A percentile compares a stretch with the other conserved stretches of the same genome.
phyloP scores from a whole-genome alignment of 1,140 invertebrate genomes.

The Anoplolepis gracilipes region DNA sequence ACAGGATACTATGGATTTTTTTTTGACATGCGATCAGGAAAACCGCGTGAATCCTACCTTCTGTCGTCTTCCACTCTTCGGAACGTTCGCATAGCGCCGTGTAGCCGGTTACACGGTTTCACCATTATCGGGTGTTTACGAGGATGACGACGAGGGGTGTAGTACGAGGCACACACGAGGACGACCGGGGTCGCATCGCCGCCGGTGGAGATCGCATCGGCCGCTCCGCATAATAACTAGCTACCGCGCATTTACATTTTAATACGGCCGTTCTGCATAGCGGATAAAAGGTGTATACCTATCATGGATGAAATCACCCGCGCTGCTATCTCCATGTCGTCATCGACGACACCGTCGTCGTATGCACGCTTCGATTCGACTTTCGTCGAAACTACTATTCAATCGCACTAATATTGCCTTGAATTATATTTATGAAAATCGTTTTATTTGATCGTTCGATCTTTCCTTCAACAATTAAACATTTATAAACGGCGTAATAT shows the following conservation, averaged over 20 bases:
- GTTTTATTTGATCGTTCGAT: neutral
- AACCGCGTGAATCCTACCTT: neutral
- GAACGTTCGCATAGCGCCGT: conserved; percentile 45
- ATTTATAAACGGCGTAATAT: neutral
- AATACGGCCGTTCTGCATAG: conserved; percentile 77
- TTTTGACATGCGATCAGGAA: conserved; percentile 60
- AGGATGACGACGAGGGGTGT: conserved; percentile 63
- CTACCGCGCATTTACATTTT: conserved; percentile 79
- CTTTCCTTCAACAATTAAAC: neutral
- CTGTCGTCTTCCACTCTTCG: conserved; percentile 27
- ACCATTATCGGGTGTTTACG: conserved; percentile 80
- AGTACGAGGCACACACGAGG: conserved; percentile 68
- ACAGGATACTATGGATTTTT: conserved; percentile 36
- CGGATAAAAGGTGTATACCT: conserved; percentile 69
- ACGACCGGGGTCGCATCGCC: conserved; percentile 70
- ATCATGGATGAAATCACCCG: conserved; percentile 70
- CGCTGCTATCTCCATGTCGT: conserved; percentile 47
- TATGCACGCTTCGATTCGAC: neutral
- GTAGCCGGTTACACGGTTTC: conserved; percentile 76
- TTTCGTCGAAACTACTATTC: conserved; percentile 44
- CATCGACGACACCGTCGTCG: conserved; percentile 59
- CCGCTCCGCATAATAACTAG: conserved; percentile 78
- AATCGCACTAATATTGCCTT: neutral
- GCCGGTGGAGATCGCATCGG: conserved; percentile 75
- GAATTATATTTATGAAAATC: neutral